phyloP scores from a whole-genome alignment of 2,888 invertebrate genomes.

The Gerosis bhagava region DNA sequence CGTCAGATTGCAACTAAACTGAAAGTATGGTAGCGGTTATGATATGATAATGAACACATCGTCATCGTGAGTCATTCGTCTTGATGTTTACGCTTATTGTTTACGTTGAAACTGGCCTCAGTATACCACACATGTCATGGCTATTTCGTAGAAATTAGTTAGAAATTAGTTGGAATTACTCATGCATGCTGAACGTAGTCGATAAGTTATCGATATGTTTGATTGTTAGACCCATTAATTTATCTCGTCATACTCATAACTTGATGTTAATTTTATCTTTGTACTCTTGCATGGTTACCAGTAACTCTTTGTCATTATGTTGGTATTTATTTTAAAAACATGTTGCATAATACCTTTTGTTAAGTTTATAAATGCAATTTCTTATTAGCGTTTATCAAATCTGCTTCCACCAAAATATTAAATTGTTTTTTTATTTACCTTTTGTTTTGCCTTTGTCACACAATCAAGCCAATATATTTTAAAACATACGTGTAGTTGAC shows the following conservation, averaged over 20 bases:
- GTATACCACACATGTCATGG: slow-evolving; percentile 43
- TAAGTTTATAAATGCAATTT: too few species aligned
- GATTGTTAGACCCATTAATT: slow-evolving; percentile 18
- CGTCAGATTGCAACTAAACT: slow-evolving; percentile 71
- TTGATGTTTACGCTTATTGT: slow-evolving; percentile 75
- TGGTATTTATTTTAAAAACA: too few species aligned
- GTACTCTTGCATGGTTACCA: slow-evolving; percentile 11
- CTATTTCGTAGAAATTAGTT: slow-evolving; percentile 54
- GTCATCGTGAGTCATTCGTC: slow-evolving; percentile 78
- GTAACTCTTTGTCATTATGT: slow-evolving; percentile 6
- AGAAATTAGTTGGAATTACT: slow-evolving; percentile 51
- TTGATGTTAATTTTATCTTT: slow-evolving; percentile 15
- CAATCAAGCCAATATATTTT: too few species aligned
- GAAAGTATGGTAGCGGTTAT: slow-evolving; percentile 61
- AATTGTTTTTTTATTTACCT: too few species aligned
- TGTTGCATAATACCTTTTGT: too few species aligned
- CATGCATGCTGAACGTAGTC: slow-evolving; percentile 51
- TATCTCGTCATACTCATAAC: slow-evolving; percentile 11
- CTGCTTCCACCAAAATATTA: too few species aligned
- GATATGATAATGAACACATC: slow-evolving; percentile 78
- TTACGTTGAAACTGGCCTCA: slow-evolving; percentile 59
- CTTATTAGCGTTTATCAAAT: too few species aligned
- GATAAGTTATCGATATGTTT: slow-evolving; percentile 42
- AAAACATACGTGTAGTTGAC: too few species aligned
- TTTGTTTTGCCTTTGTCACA: too few species aligned